Base-by-base conservation (phyloP, 2,888 invertebrate genomes). In the Sesamia inferens region DNA sequence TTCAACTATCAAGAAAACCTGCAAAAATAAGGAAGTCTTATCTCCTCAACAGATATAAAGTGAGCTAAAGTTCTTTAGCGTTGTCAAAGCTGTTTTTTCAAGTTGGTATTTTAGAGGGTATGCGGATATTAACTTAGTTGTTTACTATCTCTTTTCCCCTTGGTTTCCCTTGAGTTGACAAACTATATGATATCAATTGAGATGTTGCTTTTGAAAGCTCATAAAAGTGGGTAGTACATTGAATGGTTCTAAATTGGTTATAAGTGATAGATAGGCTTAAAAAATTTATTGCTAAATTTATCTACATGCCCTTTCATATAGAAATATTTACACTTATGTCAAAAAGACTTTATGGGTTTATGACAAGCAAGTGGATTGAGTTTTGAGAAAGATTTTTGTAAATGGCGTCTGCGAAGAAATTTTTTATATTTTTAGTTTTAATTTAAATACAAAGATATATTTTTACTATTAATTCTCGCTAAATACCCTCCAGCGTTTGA, bases 151-250 rank as follows among this genome's bases (percentile, higher is more conserved):
- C 8, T n/a, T 63, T 39, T 64, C 64, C 64, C 70, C 39, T 16
- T 57, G 59, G 55, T 54, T 51, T n/a, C n/a, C 42, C 55, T 22
- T 44, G n/a, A 8, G 55, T 67, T 76, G 70, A 47, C 55, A 70
- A 69, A 69, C 31, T 80, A 31, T 54, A 19, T 59, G 31, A 31
- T 76, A 79, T 70, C 54, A 75, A 81, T 76, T 70, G 22, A 63
- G 13, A 69, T 51, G 55, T 51, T 47, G 13, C 24, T 48, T 64
- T 44, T 16, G 31, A 51, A 24, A 54, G 19, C 4, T 44, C 8
- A 51, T 39, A 68, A 74, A 64, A 55, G 42, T 67, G 3, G 19
- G 58, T 31, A 31, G n/a, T 44, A 11, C 1, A 51, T n/a, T 57
- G 6, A 57, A 63, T 57, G 7, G 11, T 64, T 47, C 11, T 11